Conservation (phyloP, 2,888 invertebrate species). For the Leucophora obtusa region DNA sequence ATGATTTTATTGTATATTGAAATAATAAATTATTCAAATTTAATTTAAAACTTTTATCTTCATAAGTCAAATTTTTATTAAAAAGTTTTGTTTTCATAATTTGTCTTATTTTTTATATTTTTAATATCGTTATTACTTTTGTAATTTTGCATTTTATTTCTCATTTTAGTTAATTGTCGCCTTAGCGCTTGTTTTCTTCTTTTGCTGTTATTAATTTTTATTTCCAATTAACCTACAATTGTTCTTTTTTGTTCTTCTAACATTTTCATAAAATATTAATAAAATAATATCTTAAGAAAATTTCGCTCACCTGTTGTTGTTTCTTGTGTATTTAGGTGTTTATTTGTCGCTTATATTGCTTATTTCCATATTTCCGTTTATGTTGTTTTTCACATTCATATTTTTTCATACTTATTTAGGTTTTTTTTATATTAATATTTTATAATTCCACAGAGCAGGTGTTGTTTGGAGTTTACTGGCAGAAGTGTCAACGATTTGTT, state of each 20-base stretch:
- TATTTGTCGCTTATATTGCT: constrained; percentile 52
- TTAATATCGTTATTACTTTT: neutral
- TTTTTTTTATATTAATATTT: constrained; percentile 58
- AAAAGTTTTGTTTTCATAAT: neutral
- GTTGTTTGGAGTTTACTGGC: constrained; percentile 57
- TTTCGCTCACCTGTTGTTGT: constrained; percentile 55
- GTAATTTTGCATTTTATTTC: constrained; percentile 25
- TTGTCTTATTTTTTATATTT: neutral
- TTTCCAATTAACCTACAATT: constrained; percentile 56
- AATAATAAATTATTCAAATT: neutral
- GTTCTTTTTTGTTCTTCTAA: constrained; percentile 23
- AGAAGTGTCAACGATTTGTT: constrained; percentile 61
- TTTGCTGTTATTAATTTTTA: constrained; percentile 20
- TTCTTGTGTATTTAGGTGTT: constrained; percentile 39
- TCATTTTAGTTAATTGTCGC: constrained; percentile 7
- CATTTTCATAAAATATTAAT: constrained; percentile 60
- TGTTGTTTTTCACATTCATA: constrained; percentile 9
- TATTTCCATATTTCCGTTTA: constrained; percentile 49
- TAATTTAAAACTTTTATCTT: neutral
- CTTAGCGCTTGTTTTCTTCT: neutral
- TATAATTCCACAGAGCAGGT: constrained; percentile 59
- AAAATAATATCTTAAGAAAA: constrained; percentile 61
- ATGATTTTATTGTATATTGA: too few relatives aligned
- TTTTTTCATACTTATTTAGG: constrained; percentile 21
- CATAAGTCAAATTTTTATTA: neutral